Evolutionary conservation across 2,797 vertebrate species (phyloP), one percentile per base, ranked within the genome.

Genomic region (Eutrigla gurnardus): DNA sequence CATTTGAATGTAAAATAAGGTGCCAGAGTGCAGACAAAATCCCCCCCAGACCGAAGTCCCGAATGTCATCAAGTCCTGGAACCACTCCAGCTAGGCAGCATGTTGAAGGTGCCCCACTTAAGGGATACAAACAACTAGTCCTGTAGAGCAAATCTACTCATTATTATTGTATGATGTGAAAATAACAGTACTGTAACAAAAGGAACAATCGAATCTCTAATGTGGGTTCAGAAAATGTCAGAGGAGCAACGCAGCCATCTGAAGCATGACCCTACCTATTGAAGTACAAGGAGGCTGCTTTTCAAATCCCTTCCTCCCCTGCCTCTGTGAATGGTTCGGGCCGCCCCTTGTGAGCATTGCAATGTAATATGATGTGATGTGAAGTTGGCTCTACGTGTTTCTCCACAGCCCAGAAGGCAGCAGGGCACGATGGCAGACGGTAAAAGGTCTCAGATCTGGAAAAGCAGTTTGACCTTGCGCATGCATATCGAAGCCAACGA

Each of bases 331-430:
- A 65, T 1, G 18, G 65, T 74, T 68, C 63, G 39, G 52, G 71
- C 68, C 82, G 65, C 57, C 49, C 13, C 25, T 64, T 70, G 57
- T 59, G 64, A 66, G 58, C 45, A 39, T 46, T 39, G 62, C 73
- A 74, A 62, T 7, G 4, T 85, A 66, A 88, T 77, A 57, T 82
- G 74, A 90, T 84, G 70, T 88, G 87, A 91, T 80, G 82, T 88
- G 84, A 90, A 83, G 87, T 65, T 80, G 81, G 65, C 66, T 65
- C 36, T 59, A 43, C 17, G 4, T 73, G 61, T 85, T 83, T 67
- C 70, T 79, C 71, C 60, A 50, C 42, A 61, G 72, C 64, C 68
- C 18, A 49, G 72, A 65, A 86, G 86, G 88, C 89, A 89, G 52
- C 67, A 79, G 70, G 80, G 83, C 81, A 75, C 78, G 64, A 80